Base-by-base conservation (phyloP, 1,140 invertebrate species). In the Kradibia gibbosae region DNA sequence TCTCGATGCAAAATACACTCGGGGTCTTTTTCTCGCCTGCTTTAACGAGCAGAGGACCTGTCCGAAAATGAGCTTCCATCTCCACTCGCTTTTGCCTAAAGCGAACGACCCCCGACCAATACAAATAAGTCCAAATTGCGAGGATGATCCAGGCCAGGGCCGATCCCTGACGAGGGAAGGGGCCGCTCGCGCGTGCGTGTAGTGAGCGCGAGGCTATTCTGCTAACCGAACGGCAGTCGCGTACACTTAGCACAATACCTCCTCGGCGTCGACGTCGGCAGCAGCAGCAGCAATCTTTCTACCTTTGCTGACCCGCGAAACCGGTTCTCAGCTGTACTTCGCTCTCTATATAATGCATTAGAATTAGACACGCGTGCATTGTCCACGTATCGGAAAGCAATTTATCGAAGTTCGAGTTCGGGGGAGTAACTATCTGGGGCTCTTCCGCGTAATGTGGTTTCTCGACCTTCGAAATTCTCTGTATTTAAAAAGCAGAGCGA, bases 1-100 rank as follows among this genome's bases (percentile, higher is more conserved):
- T 7, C 34, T 36, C n/a, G 34, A 67, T 67, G 62, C 62, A 67
- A 67, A 67, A 67, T 22, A 67, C 4, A 67, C 62, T 67, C 36
- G 62, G 20, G 34, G 34, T 34, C 31, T 65, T 20, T 65, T 15
- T 65, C 60, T 17, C 31, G 31, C 28, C 17, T 34, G 22, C 62
- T 67, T 67, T 67, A 67, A 67, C 62, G 62, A 67, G 62, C 20
- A 2, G 10, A 8, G 34, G 20, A 20, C 62, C 22, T 67, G 34
- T 67, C 62, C 62, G 62, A 67, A 67, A 67, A 67, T 67, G 36
- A 67, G 62, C 62, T 67, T 67, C 62, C 7, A 67, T 67, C 17
- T 31, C 36, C 62, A 11, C 70, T 48, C 36, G 42, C 28, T 10
- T 10, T 20, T 28, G 36, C 5, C 62, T 20, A 5, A 67, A 10